Conservation (phyloP, 2,113 vertebrate species). For the Thermophis baileyi region DNA sequence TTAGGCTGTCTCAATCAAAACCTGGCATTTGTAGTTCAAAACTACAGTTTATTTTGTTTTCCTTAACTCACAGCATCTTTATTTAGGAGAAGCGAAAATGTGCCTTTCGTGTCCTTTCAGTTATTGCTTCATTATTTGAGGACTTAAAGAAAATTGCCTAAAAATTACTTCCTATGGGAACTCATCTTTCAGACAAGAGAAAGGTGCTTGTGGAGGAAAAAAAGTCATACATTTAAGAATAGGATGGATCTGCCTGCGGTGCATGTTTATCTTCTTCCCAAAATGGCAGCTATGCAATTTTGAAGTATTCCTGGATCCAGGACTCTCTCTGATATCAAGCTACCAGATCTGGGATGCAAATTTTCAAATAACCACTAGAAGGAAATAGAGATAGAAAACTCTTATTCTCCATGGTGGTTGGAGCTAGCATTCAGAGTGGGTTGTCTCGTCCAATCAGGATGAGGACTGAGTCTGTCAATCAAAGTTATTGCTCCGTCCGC, state of each 20-base stretch:
- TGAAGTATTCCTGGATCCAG: not conserved
- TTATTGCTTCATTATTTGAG: not conserved
- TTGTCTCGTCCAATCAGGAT: no score
- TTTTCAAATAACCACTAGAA: not conserved
- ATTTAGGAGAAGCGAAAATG: not conserved
- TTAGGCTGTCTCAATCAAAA: not conserved
- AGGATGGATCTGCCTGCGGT: not conserved
- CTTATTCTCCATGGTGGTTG: no score
- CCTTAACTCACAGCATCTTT: not conserved
- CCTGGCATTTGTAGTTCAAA: not conserved
- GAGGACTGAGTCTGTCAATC: no score
- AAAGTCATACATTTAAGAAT: not conserved
- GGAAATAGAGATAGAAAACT: not conserved
- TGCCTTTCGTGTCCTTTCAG: not conserved
- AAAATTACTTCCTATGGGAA: not conserved
- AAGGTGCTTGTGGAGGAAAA: not conserved
- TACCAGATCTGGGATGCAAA: not conserved
- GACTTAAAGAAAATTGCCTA: not conserved
- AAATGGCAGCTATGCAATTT: not conserved
- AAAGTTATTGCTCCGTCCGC: no score
- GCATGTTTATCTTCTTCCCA: not conserved
- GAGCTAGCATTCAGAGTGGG: no score
- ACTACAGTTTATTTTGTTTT: not conserved
- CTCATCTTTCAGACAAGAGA: not conserved
- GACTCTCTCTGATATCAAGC: not conserved